Conservation (phyloP, 1,140 invertebrate genomes). For the Cyphomyrmex costatus region DNA sequence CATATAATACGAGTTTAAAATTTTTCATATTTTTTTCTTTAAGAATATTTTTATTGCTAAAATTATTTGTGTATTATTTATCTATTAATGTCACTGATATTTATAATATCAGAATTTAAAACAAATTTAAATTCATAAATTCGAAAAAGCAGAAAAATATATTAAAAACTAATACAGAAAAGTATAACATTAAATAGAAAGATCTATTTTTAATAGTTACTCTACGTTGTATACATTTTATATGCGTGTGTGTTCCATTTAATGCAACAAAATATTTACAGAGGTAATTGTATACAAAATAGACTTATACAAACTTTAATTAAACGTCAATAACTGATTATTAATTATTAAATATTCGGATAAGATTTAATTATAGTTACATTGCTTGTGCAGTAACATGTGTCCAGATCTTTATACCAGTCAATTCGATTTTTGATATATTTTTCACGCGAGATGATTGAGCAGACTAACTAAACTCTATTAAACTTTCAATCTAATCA, state of each 20-base stretch:
- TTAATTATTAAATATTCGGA: conserved; percentile 19
- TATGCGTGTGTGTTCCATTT: not conserved
- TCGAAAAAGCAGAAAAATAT: not conserved
- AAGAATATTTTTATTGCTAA: not conserved
- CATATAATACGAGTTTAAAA: not conserved
- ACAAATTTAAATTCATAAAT: not conserved
- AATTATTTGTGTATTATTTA: not conserved
- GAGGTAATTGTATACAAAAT: conserved; percentile 32
- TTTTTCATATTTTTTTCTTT: not conserved
- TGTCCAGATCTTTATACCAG: not conserved
- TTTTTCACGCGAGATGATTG: conserved; percentile 1
- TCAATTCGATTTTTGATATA: conserved; percentile 40
- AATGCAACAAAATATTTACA: conserved; percentile 24
- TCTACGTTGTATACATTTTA: not conserved
- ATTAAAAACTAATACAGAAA: not conserved
- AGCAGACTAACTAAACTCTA: not conserved
- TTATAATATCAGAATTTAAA: not conserved
- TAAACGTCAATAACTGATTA: conserved; percentile 43
- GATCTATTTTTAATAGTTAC: not conserved
- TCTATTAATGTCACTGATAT: not conserved
- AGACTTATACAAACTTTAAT: conserved; percentile 19
- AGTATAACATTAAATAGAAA: not conserved
- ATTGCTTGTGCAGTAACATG: not conserved
- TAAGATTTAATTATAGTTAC: conserved; percentile 37
- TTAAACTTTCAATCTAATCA: conserved; percentile 40